A percentile compares a stretch with the other conserved stretches of the same genome.
Evolutionary conservation across 2,113 vertebrate genomes (phyloP).

Genomic region (Calonectris borealis): DNA sequence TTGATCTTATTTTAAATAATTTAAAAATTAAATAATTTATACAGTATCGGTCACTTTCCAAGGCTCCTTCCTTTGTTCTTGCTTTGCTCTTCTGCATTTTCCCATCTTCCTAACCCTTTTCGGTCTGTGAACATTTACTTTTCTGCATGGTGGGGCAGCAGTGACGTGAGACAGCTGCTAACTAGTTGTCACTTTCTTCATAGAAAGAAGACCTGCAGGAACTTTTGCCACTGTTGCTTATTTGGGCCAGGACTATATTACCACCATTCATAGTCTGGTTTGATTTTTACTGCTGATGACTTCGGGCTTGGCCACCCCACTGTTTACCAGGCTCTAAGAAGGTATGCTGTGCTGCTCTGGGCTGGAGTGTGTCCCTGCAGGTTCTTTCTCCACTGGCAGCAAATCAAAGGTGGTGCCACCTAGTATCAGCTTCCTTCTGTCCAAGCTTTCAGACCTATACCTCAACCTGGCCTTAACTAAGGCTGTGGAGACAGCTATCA

Average conservation of each 20-base stretch:
- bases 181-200: background rate
- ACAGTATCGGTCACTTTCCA: conserved; percentile 29
- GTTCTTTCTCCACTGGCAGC: background rate
- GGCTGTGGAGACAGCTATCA: background rate
- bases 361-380: background rate
- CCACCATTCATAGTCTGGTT: background rate
- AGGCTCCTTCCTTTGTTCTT: conserved; percentile 36
- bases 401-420: background rate
- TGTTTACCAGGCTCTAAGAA: background rate
- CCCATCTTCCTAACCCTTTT: background rate
- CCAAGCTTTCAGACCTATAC: background rate
- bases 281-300: background rate
- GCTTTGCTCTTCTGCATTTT: background rate
- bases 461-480: background rate
- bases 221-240: background rate
- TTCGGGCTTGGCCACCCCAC: background rate
- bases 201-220: background rate
- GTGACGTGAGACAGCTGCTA: background rate
- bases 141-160: background rate
- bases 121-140: background rate
- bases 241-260: background rate
- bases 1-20: conserved; percentile 60
- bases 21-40: conserved; percentile 57
- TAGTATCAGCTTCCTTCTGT: background rate
- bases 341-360: background rate